A percentile compares a stretch with the other conserved stretches of the same genome.
Evolutionary conservation across 1,140 invertebrate species (phyloP).

Genomic region (Pseudachorutes palmiensis): DNA sequence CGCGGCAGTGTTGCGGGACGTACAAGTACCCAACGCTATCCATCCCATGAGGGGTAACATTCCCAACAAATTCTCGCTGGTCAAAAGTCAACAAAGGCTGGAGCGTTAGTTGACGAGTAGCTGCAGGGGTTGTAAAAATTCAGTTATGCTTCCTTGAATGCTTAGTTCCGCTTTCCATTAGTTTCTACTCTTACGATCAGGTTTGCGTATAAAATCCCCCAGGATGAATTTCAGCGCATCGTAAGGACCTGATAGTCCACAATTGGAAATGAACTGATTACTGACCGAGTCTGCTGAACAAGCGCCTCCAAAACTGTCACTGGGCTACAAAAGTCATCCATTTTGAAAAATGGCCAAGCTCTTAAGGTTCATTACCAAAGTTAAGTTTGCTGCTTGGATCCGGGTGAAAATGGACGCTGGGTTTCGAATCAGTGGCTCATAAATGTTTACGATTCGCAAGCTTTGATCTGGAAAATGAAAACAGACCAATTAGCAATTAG

Average conservation of each 20-base stretch:
- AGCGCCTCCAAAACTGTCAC: background rate
- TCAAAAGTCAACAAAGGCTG: constrained; percentile 26
- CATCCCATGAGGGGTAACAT: constrained; percentile 20
- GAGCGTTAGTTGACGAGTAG: background rate
- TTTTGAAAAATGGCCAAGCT: constrained; percentile 4
- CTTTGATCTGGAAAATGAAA: constrained; percentile 14
- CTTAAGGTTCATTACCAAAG: constrained; percentile 15
- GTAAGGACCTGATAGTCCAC: constrained; percentile 35
- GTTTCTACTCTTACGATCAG: constrained; percentile 17
- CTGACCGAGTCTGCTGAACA: constrained; percentile 16
- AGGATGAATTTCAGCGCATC: constrained; percentile 31
- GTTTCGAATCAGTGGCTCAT: constrained; percentile 25
- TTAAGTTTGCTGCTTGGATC: constrained; percentile 21
- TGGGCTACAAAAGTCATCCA: background rate
- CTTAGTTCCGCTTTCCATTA: background rate
- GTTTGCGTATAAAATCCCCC: constrained; percentile 6
- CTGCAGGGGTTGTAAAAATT: background rate
- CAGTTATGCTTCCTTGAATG: background rate
- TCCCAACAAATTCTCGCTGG: constrained; percentile 31
- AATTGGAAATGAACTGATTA: constrained; percentile 32
- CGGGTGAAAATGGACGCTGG: constrained; percentile 17
- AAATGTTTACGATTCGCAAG: constrained; percentile 25
- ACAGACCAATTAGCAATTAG: background rate
- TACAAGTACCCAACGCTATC: constrained; percentile 28
- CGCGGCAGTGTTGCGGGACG: constrained; percentile 23